Conservation (phyloP, 30 jellyfish, hydroid and myxozoan species). For the Aurelia coerulea region DNA sequence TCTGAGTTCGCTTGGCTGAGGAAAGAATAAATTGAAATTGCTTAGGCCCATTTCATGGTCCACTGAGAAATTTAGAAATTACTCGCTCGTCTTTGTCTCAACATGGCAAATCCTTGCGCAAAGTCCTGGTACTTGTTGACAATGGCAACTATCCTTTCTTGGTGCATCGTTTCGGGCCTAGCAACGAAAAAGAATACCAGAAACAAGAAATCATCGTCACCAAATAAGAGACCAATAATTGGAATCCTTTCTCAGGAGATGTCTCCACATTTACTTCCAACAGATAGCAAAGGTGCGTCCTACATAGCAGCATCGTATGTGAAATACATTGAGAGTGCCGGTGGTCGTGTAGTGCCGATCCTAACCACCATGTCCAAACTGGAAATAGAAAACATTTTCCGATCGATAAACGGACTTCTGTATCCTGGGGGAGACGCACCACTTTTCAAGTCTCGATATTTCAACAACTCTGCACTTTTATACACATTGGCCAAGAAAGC, state of each 20-base stretch:
- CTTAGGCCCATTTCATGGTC: too few relatives aligned
- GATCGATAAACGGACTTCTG: slow-evolving; percentile 84
- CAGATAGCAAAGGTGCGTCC: slow-evolving; percentile 49
- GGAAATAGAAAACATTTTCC: slow-evolving; percentile 64
- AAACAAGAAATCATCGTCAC: too few relatives aligned
- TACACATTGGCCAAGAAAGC: slow-evolving; percentile 79
- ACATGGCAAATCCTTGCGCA: too few relatives aligned
- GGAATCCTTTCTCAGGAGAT: slow-evolving; percentile 89
- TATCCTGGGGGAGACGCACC: slow-evolving; percentile 95
- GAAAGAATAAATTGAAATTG: too few relatives aligned
- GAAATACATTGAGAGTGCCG: slow-evolving; percentile 92
- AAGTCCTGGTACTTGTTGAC: too few relatives aligned
- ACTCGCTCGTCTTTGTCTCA: too few relatives aligned
- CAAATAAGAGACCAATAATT: slow-evolving; percentile 74
- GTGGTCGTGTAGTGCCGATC: slow-evolving; percentile 97
- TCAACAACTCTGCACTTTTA: slow-evolving; percentile 62
- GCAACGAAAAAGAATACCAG: too few relatives aligned
- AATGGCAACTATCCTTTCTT: too few relatives aligned
- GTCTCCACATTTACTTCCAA: slow-evolving; percentile 42
- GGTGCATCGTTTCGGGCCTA: too few relatives aligned
- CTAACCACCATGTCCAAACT: slow-evolving; percentile 57
- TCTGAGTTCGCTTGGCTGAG: too few relatives aligned
- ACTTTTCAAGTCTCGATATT: slow-evolving; percentile 68
- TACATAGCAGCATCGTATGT: slow-evolving; percentile 94
- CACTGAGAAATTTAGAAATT: too few relatives aligned